A percentile compares a stretch with the other conserved stretches of the same genome.
These are phyloP conservation scores for Capromys pilorides DNA, from an alignment of 2,797 vertebrate genomes.

Conservation along the genomic window DNA sequence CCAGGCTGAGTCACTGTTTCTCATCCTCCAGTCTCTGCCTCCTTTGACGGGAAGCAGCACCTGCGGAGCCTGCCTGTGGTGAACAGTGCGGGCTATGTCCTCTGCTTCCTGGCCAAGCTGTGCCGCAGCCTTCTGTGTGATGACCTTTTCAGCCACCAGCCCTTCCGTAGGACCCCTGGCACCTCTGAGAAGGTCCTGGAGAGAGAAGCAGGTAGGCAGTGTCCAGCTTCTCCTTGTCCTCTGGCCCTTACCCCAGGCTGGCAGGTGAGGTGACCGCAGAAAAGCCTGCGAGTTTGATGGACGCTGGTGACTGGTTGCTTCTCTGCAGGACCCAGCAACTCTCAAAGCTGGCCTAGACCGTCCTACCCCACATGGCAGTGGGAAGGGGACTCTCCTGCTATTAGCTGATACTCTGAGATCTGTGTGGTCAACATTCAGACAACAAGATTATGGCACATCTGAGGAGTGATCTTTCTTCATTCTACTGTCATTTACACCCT, in stretches of 20 bases:
- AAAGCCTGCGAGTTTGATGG: background rate
- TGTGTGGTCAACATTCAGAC: background rate
- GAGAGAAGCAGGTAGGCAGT: constrained; percentile 76
- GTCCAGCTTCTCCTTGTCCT: background rate
- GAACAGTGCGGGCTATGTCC: constrained; percentile 96
- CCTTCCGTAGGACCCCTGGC: constrained; percentile 88
- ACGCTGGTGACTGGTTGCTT: background rate
- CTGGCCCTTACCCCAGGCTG: background rate
- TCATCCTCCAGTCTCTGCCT: constrained; percentile 89
- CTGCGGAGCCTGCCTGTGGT: constrained; percentile 94
- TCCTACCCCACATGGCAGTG: background rate
- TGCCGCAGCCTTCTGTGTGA: constrained; percentile 96
- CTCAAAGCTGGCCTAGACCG: background rate
- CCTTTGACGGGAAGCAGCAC: constrained; percentile 98
- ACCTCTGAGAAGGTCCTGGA: constrained; percentile 82
- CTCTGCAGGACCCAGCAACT: background rate
- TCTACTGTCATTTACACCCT: background rate
- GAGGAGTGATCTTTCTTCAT: background rate
- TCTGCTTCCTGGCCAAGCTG: constrained; percentile 97
- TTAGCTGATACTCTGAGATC: background rate
- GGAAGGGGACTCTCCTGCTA: background rate
- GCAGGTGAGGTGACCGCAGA: background rate
- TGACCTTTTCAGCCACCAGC: constrained; percentile 98
- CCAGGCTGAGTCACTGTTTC: background rate
- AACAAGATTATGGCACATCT: background rate